Conservation (phyloP, 2,797 vertebrate genomes). For the Ataeniobius toweri region DNA sequence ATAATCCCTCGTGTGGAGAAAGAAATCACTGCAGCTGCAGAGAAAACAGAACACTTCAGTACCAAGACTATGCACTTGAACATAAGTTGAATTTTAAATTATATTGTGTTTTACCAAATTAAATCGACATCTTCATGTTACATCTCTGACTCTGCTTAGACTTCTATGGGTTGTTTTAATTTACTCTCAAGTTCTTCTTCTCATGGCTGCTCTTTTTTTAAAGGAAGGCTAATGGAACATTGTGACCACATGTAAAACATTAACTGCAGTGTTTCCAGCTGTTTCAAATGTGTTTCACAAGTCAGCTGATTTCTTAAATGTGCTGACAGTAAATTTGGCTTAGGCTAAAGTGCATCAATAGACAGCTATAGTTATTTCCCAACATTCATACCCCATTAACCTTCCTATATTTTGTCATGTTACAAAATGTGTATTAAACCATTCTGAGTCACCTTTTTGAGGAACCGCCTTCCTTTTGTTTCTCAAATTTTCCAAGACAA, state of each 20-base stretch:
- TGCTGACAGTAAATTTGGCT: background rate
- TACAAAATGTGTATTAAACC: no score
- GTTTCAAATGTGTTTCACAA: background rate
- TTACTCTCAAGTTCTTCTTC: background rate
- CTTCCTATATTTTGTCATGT: no score
- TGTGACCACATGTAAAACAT: background rate
- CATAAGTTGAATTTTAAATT: background rate
- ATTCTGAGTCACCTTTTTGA: no score
- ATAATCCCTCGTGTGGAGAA: constrained; percentile 52
- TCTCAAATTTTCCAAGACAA: no score
- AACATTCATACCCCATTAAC: no score
- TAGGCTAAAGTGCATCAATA: background rate
- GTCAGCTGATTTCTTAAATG: background rate
- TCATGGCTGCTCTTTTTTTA: background rate
- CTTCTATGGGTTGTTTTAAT: background rate
- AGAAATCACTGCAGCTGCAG: constrained; percentile 16
- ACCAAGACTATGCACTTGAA: no score
- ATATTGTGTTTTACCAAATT: background rate
- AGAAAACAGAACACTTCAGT: background rate
- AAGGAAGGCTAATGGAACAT: background rate
- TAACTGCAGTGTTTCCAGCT: background rate
- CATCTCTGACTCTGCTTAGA: background rate
- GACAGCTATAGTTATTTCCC: no score
- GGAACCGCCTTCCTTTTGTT: no score
- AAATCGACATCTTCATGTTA: background rate